A percentile compares a stretch with the other conserved stretches of the same genome.
These are phyloP conservation scores for Neocrepidodera transversa DNA, from an alignment of 2,888 invertebrate species.

Conservation along the genomic window DNA sequence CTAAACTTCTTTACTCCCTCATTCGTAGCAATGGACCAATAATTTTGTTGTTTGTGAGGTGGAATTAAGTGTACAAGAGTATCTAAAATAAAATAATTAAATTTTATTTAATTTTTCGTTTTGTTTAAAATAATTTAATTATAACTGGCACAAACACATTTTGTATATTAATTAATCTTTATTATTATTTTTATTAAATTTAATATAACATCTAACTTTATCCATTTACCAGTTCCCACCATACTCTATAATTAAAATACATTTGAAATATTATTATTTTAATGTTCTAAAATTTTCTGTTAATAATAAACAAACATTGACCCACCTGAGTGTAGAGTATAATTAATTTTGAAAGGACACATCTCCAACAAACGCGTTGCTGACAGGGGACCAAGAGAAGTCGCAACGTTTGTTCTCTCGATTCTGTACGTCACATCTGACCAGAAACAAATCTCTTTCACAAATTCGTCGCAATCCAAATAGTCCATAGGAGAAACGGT, in stretches of 20 bases:
- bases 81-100: constrained; percentile 32
- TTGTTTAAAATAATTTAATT: too few relatives aligned
- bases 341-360: constrained; percentile 63
- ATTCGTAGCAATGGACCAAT: constrained; percentile 55
- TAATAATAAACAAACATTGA: too few relatives aligned
- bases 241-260: too few relatives aligned
- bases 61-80: constrained; percentile 41
- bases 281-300: too few relatives aligned
- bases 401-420: constrained; percentile 47
- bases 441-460: constrained; percentile 56
- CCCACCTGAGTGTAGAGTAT: constrained; percentile 60
- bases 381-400: constrained; percentile 51
- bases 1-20: constrained; percentile 47
- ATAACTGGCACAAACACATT: too few relatives aligned
- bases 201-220: too few relatives aligned
- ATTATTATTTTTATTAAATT: too few relatives aligned
- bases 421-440: constrained; percentile 51
- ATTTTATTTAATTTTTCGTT: neutral
- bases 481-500: constrained; percentile 43
- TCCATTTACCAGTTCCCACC: too few relatives aligned
- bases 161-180: too few relatives aligned
- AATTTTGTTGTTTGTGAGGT: constrained; percentile 40
- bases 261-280: too few relatives aligned
- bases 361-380: constrained; percentile 56
- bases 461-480: constrained; percentile 52